A percentile compares a stretch with the other conserved stretches of the same genome.
Conservation (phyloP, 2,888 invertebrate genomes). For the Stramonita haemastoma region DNA sequence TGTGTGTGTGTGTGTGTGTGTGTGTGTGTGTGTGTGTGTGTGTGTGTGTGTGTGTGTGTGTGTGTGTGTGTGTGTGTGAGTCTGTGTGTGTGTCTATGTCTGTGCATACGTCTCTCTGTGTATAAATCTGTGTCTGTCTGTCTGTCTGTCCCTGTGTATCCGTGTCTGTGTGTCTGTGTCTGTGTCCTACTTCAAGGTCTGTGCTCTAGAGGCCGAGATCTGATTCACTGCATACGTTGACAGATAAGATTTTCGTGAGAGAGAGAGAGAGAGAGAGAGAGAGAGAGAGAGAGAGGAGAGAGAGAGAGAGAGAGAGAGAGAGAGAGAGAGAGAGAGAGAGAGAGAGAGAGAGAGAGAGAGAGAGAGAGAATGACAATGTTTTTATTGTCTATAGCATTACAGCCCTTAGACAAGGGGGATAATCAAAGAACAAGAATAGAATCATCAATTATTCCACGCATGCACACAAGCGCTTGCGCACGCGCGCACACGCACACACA, state of each 20-base stretch:
- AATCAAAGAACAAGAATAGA: no score
- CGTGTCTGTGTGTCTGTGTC: background rate
- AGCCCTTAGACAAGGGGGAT: no score
- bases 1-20: conserved; percentile 19
- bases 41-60: conserved; percentile 18
- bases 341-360: no score
- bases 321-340: no score
- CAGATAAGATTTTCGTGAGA: background rate
- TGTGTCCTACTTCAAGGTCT: background rate
- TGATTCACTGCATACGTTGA: background rate
- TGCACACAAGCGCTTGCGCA: background rate
- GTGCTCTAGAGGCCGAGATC: background rate
- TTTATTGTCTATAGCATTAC: no score
- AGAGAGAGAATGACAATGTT: no score
- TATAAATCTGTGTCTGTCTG: conserved; percentile 1
- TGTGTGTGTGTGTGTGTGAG: conserved; percentile 2
- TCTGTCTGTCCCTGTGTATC: background rate
- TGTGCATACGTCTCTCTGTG: background rate
- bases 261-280: background rate
- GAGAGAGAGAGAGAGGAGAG: background rate
- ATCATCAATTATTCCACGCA: no score
- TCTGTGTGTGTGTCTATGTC: conserved; percentile 20
- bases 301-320: no score
- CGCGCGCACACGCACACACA: background rate
- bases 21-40: conserved; percentile 19